Conservation (phyloP, 1,140 invertebrate species). For the Dryas iulia region DNA sequence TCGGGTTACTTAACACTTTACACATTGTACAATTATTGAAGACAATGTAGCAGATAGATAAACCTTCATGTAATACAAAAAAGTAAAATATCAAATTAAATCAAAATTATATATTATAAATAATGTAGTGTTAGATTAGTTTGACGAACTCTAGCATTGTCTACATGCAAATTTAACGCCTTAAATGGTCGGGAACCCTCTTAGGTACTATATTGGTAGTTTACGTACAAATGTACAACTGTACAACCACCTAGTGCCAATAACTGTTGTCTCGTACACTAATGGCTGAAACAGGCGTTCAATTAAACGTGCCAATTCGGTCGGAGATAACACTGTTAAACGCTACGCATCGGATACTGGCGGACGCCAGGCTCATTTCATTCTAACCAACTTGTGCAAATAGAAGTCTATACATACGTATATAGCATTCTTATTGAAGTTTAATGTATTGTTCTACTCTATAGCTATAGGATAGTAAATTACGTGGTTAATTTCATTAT, state of each 20-base stretch:
- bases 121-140: not conserved
- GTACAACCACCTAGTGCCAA: slow-evolving; percentile 49
- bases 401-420: slow-evolving; percentile 10
- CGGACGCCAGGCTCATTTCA: slow-evolving; percentile 44
- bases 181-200: slow-evolving; percentile 12
- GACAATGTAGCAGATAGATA: not conserved
- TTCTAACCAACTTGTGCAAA: slow-evolving; percentile 37
- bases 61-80: no score
- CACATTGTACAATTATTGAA: not conserved
- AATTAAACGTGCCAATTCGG: slow-evolving; percentile 73
- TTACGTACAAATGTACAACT: slow-evolving; percentile 30
- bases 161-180: slow-evolving; percentile 14
- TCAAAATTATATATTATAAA: not conserved
- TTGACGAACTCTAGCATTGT: not conserved
- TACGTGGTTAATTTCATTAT: not conserved
- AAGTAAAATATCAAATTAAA: no score
- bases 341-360: slow-evolving; percentile 49
- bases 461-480: not conserved
- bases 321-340: slow-evolving; percentile 58
- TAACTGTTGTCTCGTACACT: slow-evolving; percentile 69
- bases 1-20: not conserved
- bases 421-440: not conserved
- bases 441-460: not conserved
- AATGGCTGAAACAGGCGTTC: slow-evolving; percentile 71
- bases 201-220: slow-evolving; percentile 25